Base-by-base conservation (phyloP, 1,140 invertebrate species). In the Sitophilus oryzae region DNA sequence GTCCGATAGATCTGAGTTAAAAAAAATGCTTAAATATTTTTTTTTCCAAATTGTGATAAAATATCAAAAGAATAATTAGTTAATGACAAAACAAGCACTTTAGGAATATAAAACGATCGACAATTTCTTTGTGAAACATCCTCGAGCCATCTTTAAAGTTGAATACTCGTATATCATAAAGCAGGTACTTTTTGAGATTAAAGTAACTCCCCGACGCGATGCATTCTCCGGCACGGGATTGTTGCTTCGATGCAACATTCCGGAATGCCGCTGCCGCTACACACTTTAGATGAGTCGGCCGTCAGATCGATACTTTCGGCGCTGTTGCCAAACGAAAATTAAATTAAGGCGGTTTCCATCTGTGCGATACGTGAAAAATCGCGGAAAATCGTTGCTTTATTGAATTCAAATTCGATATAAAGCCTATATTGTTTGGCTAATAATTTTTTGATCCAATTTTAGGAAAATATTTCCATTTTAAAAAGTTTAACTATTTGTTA, bases 241-340 rank as follows among this genome's bases (percentile, higher is more conserved):
- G 25, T 30, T 30, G 25, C 5, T 30, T 30, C 25, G 11, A 30
- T 30, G 25, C 25, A 30, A 30, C 25, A 30, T 30, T 11, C 25
- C 25, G 25, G 25, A 30, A 30, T 30, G 25, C 25, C 11, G 11
- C 25, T 30, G 25, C 25, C 25, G 5, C 11, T 11, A 6, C 25
- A 5, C 25, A n/a, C n/a, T n/a, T n/a, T n/a, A n/a, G n/a, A 44
- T 36, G 43, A 52, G 42, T 36, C 41, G 34, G 44, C 34, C 52
- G 52, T 52, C 50, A n/a, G 56, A 58, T 58, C 56, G 43, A 58
- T 50, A 50, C 56, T 48, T 37, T 52, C 48, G 35, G 41, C 49
- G 25, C 23, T 38, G 44, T 52, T 52, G 44, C 50, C 25, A 30
- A 30, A 30, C 25, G 25, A 30, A 30, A 30, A 30, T 30, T 30